Conservation (phyloP, 2,888 invertebrate genomes). For the Pyrocoelia pectoralis region DNA sequence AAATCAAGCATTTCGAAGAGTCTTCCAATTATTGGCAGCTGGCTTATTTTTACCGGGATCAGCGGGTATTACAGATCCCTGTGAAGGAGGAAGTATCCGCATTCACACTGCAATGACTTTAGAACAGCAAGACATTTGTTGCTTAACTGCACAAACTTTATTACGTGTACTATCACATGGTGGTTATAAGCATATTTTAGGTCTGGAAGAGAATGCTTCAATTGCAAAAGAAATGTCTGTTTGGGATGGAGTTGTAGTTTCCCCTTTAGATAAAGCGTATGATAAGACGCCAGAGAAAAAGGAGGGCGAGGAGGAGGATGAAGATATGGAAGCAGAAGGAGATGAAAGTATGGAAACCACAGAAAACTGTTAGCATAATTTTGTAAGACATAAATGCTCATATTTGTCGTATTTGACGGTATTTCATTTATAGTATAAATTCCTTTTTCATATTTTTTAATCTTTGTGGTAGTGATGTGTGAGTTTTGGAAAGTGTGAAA, state of each 20-base stretch:
- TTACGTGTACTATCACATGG: slow-evolving; percentile 91
- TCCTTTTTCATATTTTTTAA: too few relatives aligned
- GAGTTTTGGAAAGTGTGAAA: too few relatives aligned
- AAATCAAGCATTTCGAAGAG: slow-evolving; percentile 89
- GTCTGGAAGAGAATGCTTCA: slow-evolving; percentile 65
- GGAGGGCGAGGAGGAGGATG: slow-evolving; percentile 74
- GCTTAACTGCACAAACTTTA: slow-evolving; percentile 92
- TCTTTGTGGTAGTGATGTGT: too few relatives aligned
- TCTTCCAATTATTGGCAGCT: slow-evolving; percentile 89
- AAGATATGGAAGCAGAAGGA: slow-evolving; percentile 70
- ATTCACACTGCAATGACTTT: slow-evolving; percentile 91
- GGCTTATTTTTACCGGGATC: slow-evolving; percentile 96
- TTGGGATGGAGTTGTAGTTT: slow-evolving; percentile 96
- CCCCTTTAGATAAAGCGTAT: slow-evolving; percentile 93
- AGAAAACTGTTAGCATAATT: slow-evolving; percentile 49
- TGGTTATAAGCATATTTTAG: slow-evolving; percentile 91
- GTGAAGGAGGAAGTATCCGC: slow-evolving; percentile 87
- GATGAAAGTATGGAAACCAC: slow-evolving; percentile 66
- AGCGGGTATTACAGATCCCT: slow-evolving; percentile 92
- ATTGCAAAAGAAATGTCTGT: slow-evolving; percentile 87
- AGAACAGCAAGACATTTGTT: slow-evolving; percentile 92
- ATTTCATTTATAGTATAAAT: too few relatives aligned
- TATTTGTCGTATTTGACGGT: too few relatives aligned
- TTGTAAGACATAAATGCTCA: too few relatives aligned
- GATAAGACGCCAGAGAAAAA: slow-evolving; percentile 81